Conservation (phyloP, 2,113 vertebrate species). For the Onychostruthus taczanowskii region DNA sequence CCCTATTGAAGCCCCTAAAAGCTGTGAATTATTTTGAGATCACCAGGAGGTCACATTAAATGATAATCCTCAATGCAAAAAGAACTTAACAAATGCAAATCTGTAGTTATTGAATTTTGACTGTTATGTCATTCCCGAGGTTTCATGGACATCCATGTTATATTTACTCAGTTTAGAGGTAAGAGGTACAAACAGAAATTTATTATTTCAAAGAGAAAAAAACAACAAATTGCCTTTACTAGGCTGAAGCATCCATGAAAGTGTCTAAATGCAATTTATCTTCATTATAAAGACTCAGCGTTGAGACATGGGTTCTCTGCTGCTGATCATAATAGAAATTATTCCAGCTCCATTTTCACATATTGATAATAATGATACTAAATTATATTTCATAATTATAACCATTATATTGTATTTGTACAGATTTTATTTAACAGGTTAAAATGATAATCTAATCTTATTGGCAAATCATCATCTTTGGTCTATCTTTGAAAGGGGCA, state of each 20-base stretch:
- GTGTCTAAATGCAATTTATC: not conserved
- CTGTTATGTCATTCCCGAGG: not conserved
- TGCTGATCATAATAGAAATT: not conserved
- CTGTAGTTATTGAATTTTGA: not conserved
- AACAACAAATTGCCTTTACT: not conserved
- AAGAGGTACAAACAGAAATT: not conserved
- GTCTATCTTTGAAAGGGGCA: not conserved
- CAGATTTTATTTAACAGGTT: not conserved
- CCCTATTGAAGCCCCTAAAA: not conserved
- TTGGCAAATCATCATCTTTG: not conserved
- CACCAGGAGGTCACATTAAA: not conserved
- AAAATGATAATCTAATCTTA: not conserved
- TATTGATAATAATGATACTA: not conserved
- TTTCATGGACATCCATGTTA: not conserved
- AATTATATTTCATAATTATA: not conserved
- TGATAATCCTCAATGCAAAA: not conserved
- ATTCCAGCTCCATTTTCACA: not conserved
- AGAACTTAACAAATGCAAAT: not conserved
- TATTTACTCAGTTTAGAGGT: not conserved
- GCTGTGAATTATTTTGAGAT: not conserved
- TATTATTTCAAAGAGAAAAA: not conserved
- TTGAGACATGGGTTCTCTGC: not conserved
- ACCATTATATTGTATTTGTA: not conserved
- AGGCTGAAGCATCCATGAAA: not conserved
- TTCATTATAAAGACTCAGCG: not conserved